phyloP scores from a whole-genome alignment of 2,113 vertebrate genomes.

The Jaculus jaculus region DNA sequence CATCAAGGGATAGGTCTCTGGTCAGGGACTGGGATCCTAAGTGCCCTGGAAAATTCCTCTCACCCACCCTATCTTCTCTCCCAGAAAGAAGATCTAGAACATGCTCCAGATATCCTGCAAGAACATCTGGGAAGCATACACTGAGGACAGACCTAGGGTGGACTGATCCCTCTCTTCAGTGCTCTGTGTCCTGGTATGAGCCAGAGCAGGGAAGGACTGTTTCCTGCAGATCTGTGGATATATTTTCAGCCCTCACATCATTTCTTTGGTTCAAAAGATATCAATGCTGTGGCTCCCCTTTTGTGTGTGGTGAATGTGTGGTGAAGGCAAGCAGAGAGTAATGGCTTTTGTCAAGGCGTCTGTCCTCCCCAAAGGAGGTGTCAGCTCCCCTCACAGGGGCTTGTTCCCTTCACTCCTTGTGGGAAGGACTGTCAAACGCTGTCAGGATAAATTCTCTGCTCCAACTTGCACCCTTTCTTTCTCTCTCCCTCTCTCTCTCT shows the following conservation, averaged over 20 bases:
- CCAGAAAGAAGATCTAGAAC: not conserved
- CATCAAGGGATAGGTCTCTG: not conserved
- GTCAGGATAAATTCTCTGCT: conserved; percentile 85
- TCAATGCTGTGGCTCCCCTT: not conserved
- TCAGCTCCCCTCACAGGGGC: conserved; percentile 57
- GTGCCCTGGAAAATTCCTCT: not conserved
- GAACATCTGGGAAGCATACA: not conserved
- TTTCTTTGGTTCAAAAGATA: conserved; percentile 34
- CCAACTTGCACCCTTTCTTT: conserved; percentile 64
- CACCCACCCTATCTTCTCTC: not conserved
- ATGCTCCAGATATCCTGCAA: not conserved
- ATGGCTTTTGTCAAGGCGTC: conserved; percentile 75
- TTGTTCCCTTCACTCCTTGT: conserved; percentile 81
- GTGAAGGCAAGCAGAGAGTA: conserved; percentile 68
- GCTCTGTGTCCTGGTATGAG: not conserved
- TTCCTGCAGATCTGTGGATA: not conserved
- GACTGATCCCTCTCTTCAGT: rapidly evolving
- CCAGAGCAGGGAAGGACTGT: not conserved
- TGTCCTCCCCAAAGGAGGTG: conserved; percentile 44
- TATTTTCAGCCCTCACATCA: conserved; percentile 34
- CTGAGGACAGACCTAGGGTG: not conserved
- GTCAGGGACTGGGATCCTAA: not conserved
- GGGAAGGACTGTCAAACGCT: conserved; percentile 82
- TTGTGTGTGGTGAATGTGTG: not conserved
- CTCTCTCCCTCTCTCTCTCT: not conserved